Percentiles rank a stretch among this genome's conserved stretches.
These are phyloP conservation scores for Cataglyphis altisquamis DNA, from an alignment of 2,888 invertebrate genomes.

Conservation along the genomic window DNA sequence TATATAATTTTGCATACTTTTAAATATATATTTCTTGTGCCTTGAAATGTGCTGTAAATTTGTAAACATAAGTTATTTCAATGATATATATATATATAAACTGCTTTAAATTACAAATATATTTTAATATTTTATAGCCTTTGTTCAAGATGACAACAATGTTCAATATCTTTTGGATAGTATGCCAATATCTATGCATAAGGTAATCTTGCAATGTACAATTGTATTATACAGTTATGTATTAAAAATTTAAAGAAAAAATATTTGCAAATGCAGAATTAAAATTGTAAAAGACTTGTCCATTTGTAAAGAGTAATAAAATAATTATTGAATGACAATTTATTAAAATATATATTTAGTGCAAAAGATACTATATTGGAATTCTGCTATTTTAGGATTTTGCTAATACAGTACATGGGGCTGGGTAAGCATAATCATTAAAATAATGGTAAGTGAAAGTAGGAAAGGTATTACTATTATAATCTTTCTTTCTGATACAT, in stretches of 20 bases:
- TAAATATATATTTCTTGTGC: neutral
- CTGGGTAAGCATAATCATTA: conserved; percentile 82
- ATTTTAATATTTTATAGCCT: conserved; percentile 87
- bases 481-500: conserved; percentile 61
- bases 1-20: neutral
- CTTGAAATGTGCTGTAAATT: neutral
- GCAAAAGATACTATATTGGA: conserved; percentile 62
- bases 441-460: conserved; percentile 77
- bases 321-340: neutral
- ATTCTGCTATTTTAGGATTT: conserved; percentile 80
- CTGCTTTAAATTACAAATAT: neutral
- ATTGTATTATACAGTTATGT: conserved; percentile 5
- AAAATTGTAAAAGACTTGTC: neutral
- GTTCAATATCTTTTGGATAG: conserved; percentile 90
- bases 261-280: neutral
- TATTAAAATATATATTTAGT: neutral
- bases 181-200: conserved; percentile 87
- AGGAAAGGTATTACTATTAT: conserved; percentile 76
- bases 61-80: neutral
- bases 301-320: conserved; percentile 1
- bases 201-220: conserved; percentile 81
- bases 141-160: conserved; percentile 91
- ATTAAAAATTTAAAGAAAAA: neutral
- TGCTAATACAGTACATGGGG: conserved; percentile 81
- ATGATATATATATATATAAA: neutral